These are phyloP conservation scores for Stenodera caucasica DNA, from an alignment of 2,888 invertebrate species.

Conservation along the genomic window DNA sequence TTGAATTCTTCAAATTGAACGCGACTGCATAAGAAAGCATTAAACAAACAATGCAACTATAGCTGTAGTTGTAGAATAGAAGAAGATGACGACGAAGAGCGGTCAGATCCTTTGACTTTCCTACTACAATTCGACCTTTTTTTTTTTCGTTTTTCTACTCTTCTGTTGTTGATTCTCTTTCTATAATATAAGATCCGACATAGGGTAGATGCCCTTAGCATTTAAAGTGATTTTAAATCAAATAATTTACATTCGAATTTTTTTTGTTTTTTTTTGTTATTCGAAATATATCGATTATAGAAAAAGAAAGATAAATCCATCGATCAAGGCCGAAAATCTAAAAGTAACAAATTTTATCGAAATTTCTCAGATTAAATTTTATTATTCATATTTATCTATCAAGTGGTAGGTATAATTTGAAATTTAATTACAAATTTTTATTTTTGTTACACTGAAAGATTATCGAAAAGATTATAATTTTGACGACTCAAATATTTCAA, in stretches of 20 bases:
- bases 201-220: constrained; percentile 48
- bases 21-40: constrained; percentile 52
- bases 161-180: constrained; percentile 26
- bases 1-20: constrained; percentile 40
- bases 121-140: background rate
- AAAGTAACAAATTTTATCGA: constrained; percentile 15
- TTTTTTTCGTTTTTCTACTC: background rate
- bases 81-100: constrained; percentile 29
- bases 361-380: constrained; percentile 16
- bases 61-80: background rate
- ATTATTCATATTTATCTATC: constrained; percentile 23
- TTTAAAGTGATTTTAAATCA: constrained; percentile 52
- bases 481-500: background rate
- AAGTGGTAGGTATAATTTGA: too few relatives aligned
- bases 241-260: constrained; percentile 44
- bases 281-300: too few relatives aligned
- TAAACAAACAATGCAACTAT: constrained; percentile 52
- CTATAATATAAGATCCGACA: constrained; percentile 4
- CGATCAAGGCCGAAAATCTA: background rate
- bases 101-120: constrained; percentile 33
- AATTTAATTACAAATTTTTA: background rate
- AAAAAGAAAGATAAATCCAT: constrained; percentile 9
- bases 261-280: constrained; percentile 22
- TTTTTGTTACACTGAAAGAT: constrained; percentile 12
- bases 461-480: constrained; percentile 13